A percentile compares a stretch with the other conserved stretches of the same genome.
Conservation (phyloP, 2,888 invertebrate genomes). For the Polymixis flavicincta region DNA sequence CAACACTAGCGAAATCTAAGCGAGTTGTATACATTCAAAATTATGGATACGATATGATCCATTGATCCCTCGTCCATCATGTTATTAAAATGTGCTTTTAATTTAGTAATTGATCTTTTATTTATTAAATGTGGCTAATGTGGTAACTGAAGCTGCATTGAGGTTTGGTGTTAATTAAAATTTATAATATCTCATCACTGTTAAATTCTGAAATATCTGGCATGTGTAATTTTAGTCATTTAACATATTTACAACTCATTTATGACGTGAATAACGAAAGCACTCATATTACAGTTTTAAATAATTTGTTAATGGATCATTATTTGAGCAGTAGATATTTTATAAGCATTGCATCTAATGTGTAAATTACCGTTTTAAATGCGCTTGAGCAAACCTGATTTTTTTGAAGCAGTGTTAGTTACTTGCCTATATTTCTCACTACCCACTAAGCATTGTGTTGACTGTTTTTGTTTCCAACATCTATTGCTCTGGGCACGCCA, state of each 20-base stretch:
- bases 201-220: neutral
- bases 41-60: neutral
- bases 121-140: constrained; percentile 18
- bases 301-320: neutral
- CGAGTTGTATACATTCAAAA: neutral
- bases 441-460: too few relatives aligned
- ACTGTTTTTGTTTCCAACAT: too few relatives aligned
- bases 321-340: neutral
- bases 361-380: neutral
- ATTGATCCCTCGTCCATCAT: neutral
- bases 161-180: constrained; percentile 33
- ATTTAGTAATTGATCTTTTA: neutral
- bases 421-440: too few relatives aligned
- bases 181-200: neutral
- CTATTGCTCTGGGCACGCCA: too few relatives aligned
- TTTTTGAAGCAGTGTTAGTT: too few relatives aligned
- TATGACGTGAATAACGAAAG: neutral
- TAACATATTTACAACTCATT: neutral
- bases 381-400: too few relatives aligned
- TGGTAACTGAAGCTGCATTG: neutral
- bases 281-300: neutral
- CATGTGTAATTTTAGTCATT: neutral
- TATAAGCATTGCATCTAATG: neutral
- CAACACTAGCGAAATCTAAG: neutral
- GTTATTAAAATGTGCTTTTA: constrained; percentile 2